Percentiles rank a stretch among this genome's conserved stretches.
Evolutionary conservation across 2,888 invertebrate genomes (phyloP).

Genomic region (Notocelia uddmanniana): DNA sequence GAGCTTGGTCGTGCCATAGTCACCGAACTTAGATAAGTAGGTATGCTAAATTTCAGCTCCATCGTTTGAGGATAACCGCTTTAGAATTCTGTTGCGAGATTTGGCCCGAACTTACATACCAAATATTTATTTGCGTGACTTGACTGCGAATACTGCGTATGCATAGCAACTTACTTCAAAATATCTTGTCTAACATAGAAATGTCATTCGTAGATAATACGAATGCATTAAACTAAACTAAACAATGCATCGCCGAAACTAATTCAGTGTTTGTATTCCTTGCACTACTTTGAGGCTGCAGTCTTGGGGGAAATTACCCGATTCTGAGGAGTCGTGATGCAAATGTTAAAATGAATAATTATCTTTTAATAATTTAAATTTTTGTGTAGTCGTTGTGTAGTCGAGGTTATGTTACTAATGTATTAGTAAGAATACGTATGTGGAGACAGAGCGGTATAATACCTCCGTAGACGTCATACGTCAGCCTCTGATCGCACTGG

Average conservation of each 20-base stretch:
- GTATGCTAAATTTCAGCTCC: no score
- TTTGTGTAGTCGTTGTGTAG: no score
- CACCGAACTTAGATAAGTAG: no score
- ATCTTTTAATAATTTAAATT: neutral
- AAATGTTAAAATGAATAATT: neutral
- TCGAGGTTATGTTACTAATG: no score
- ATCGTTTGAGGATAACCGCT: no score
- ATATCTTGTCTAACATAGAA: neutral
- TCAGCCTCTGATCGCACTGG: no score
- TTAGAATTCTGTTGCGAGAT: no score
- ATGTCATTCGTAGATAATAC: neutral
- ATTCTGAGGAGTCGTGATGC: conserved; percentile 1
- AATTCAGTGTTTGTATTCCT: conserved; percentile 21
- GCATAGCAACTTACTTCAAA: neutral
- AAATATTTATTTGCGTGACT: neutral
- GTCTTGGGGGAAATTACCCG: conserved; percentile 30
- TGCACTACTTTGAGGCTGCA: conserved; percentile 9
- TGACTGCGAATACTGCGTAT: neutral
- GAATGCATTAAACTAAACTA: neutral
- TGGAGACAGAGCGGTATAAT: no score
- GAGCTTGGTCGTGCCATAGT: no score
- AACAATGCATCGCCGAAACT: neutral
- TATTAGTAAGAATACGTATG: no score
- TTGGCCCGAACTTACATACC: no score
- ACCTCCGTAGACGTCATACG: no score